Evolutionary conservation across 2,113 vertebrate species (phyloP).

Genomic region (Sorex araneus): DNA sequence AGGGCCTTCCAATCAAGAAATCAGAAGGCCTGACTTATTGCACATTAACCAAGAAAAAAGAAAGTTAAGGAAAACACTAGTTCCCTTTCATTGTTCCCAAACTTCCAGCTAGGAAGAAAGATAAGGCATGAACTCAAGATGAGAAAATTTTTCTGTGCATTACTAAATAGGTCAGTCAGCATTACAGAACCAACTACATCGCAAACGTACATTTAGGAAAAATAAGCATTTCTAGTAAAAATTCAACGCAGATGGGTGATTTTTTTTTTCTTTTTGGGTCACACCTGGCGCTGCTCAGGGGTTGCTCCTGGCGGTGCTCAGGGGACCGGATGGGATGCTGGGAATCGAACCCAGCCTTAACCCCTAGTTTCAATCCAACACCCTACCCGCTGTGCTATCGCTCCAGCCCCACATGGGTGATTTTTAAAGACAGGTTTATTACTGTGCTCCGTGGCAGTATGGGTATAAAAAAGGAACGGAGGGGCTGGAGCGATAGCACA

Average conservation of each 20-base stretch:
- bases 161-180: background rate
- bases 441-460: background rate
- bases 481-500: no score
- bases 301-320: no score
- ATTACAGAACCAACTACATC: constrained; percentile 7
- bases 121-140: background rate
- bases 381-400: no score
- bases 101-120: constrained; percentile 14
- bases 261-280: no score
- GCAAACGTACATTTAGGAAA: background rate
- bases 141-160: background rate
- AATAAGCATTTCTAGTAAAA: constrained; percentile 51
- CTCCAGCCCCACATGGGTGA: background rate
- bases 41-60: background rate
- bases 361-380: no score
- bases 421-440: constrained; percentile 38
- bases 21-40: background rate
- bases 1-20: constrained; percentile 29
- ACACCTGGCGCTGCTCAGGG: no score
- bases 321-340: no score
- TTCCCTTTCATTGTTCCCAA: constrained; percentile 25
- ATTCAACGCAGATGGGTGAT: background rate
- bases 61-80: constrained; percentile 1
- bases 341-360: no score
- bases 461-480: background rate